Evolutionary conservation across 2,797 vertebrate genomes (phyloP), one percentile per base, ranked within the genome.

Genomic region (Characodon lateralis): DNA sequence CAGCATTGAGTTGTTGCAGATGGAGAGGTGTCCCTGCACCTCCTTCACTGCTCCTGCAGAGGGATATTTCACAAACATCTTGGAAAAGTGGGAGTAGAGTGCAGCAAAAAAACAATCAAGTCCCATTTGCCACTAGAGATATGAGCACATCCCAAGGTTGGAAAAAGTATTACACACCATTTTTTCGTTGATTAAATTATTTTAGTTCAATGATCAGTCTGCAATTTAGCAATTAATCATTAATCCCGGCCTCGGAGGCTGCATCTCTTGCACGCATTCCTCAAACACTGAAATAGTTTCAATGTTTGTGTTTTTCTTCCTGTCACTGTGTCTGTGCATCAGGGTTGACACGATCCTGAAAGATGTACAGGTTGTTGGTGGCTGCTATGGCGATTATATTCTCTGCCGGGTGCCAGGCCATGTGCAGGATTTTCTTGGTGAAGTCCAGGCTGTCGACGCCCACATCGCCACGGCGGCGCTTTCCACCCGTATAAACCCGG

Each of bases 351-450:
- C 95, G 95, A 95, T 99, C 98, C 96, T 99, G 98, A 96, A 99
- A 99, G 96, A 99, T 99, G 94, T 99, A 99, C 87, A 99, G 96
- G 96, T 99, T 99, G 96, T 99, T 99, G 94, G 98, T 99, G 93
- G 98, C 97, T 10, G 98, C 98, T 59, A 99, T 98, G 93, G 98
- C 98, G 41, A 99, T 99, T 94, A 99, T 99, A 88, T 99, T 99
- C 95, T 99, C 98, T 0, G 96, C 95, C 0, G 98, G 98, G 90
- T 99, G 98, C 98, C 98, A 99, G 61, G 98, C 98, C 80, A 97
- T 99, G 96, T 99, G 98, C 86, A 99, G 96, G 92, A 99, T 99
- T 92, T 99, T 99, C 96, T 98, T 98, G 68, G 96, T 96, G 91
- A 99, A 99, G 96, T 99, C 98, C 95, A 99, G 92, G 93, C 98